Conservation (phyloP, 2,113 vertebrate genomes). For the Thamnaconus septentrionalis region DNA sequence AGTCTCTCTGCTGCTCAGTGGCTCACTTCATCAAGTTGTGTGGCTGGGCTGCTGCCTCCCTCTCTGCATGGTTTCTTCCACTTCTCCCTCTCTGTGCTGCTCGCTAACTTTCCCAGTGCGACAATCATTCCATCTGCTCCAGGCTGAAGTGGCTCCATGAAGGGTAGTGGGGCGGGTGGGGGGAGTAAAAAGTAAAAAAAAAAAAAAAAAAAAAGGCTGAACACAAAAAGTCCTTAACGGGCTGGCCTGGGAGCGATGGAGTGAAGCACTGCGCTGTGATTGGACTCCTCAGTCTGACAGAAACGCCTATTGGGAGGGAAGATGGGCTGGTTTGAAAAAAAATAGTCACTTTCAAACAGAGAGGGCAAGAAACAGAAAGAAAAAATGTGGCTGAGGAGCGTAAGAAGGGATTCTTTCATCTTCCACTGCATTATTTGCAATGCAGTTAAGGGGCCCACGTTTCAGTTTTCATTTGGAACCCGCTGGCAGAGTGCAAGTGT, state of each 20-base stretch:
- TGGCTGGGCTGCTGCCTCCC: slow-evolving; percentile 4
- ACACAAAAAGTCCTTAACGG: slow-evolving; percentile 68
- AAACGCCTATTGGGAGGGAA: slow-evolving; percentile 66
- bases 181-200: too few relatives aligned
- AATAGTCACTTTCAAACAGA: slow-evolving; percentile 29
- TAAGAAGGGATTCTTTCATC: neutral
- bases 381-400: neutral
- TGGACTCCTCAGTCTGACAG: slow-evolving; percentile 59
- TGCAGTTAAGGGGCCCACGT: too few relatives aligned
- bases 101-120: slow-evolving; percentile 50
- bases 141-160: slow-evolving; percentile 73
- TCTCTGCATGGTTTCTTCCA: slow-evolving; percentile 62
- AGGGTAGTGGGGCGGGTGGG: slow-evolving; percentile 28
- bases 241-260: slow-evolving; percentile 63
- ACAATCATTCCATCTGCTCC: slow-evolving; percentile 63
- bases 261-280: slow-evolving; percentile 57
- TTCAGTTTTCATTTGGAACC: too few relatives aligned
- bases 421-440: too few relatives aligned
- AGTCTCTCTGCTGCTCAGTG: slow-evolving; percentile 31
- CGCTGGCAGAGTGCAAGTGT: neutral
- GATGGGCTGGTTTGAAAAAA: slow-evolving; percentile 27
- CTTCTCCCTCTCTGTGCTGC: slow-evolving; percentile 29
- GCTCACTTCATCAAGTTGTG: slow-evolving; percentile 42
- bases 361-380: slow-evolving; percentile 12
- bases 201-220: slow-evolving; percentile 45